These are phyloP conservation scores for Thalassaphorura encarpata DNA, from an alignment of 1,140 invertebrate species.

Conservation along the genomic window DNA sequence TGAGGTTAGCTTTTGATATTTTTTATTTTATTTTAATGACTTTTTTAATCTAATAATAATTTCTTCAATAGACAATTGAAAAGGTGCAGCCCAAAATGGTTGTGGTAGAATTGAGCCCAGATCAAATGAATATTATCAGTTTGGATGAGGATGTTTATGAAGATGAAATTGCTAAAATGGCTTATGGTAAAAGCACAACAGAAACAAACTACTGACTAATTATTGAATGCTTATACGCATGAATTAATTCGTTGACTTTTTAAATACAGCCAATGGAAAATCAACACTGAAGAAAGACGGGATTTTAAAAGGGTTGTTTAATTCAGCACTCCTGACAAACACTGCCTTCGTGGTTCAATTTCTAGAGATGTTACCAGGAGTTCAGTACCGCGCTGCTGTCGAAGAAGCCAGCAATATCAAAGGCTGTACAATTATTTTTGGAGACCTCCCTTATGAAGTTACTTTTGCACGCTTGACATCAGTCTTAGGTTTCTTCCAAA, in stretches of 20 bases:
- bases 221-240: neutral
- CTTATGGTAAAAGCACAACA: constrained; percentile 48
- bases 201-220: constrained; percentile 6
- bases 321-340: constrained; percentile 78
- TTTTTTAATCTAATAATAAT: neutral
- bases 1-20: constrained; percentile 56
- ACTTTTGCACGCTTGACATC: constrained; percentile 79
- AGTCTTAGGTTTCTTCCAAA: constrained; percentile 76
- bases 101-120: constrained; percentile 85
- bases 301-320: constrained; percentile 74
- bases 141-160: constrained; percentile 85
- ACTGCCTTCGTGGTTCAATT: constrained; percentile 86
- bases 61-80: constrained; percentile 62
- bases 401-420: constrained; percentile 67
- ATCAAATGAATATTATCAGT: constrained; percentile 72
- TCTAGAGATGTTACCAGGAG: constrained; percentile 93
- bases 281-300: constrained; percentile 12
- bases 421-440: constrained; percentile 72
- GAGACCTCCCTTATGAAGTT: constrained; percentile 64
- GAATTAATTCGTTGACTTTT: neutral
- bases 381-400: constrained; percentile 88
- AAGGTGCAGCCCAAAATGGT: constrained; percentile 83
- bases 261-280: constrained; percentile 15
- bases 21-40: too few species aligned
- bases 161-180: constrained; percentile 75